Base-by-base conservation (phyloP, 2,888 invertebrate genomes). In the Amphiduros pacificus region DNA sequence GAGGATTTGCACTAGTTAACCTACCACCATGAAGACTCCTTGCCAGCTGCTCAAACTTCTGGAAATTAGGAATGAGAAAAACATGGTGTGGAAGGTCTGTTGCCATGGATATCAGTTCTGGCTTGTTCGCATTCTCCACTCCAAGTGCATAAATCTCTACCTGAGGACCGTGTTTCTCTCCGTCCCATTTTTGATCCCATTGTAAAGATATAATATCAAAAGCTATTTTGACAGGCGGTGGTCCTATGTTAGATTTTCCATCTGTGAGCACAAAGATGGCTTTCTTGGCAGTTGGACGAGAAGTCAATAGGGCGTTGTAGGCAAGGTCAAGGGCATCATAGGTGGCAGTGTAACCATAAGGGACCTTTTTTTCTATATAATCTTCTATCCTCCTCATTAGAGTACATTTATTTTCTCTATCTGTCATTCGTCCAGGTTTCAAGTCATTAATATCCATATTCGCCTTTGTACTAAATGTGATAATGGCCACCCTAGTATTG, bases 241-340 rank as follows among this genome's bases (percentile, higher is more conserved):
- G 63, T 6, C 74, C 74, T 40, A 74, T 67, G 61, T 73, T 74
- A n/a, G 72, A 73, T 32, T 66, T 64, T 1, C 74, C 74, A 53
- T 72, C 71, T 5, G 73, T 74, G 27, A 74, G 54, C 14, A 72
- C 65, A 27, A 74, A 61, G 9, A 73, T 67, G 6, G 71, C 71
- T 53, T 71, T 71, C 31, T 69, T 69, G 6, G 71, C 66, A 28
- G 41, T 20, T 4, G 50, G 55, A 11, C 70, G 51, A 11, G 69
- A 67, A n/a, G 50, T 60, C n/a, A 71, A 40, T 20, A 71, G 58
- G 26, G 68, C 56, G 1, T 62, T 28, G 20, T 59, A 55, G 9
- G 71, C 69, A 32, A 41, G 58, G 11, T 55, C 31, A 49, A 74
- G 49, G 1, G 73, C 73, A 20, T 60, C 61, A 41, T 65, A 54